A percentile compares a stretch with the other conserved stretches of the same genome.
Conservation (phyloP, 2,113 vertebrate species). For the Herpetotheres cachinnans region DNA sequence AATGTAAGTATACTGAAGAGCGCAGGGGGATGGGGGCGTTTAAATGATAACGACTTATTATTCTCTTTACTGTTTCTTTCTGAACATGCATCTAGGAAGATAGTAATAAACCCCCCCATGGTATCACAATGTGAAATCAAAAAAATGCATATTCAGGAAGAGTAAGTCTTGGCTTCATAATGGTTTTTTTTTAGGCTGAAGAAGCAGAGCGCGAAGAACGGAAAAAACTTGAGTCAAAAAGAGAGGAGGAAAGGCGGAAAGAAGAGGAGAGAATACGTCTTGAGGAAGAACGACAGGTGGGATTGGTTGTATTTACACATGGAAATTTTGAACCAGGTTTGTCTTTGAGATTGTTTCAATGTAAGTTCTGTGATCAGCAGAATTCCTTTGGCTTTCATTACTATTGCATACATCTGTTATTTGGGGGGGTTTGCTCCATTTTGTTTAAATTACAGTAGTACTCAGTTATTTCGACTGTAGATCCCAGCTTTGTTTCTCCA, state of each 20-base stretch:
- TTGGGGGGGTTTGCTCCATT: not conserved
- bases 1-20: not conserved
- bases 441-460: not conserved
- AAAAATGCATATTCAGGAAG: not conserved
- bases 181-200: slow-evolving; percentile 78
- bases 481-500: not conserved
- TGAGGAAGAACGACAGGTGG: slow-evolving; percentile 81
- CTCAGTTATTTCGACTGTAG: not conserved
- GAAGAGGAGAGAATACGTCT: slow-evolving; percentile 84
- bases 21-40: not conserved
- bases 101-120: not conserved
- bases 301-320: not conserved
- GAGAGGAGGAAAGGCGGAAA: slow-evolving; percentile 86
- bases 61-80: not conserved
- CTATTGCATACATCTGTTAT: not conserved
- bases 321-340: not conserved
- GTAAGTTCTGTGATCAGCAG: not conserved
- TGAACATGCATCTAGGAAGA: not conserved
- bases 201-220: slow-evolving; percentile 91
- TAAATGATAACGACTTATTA: not conserved
- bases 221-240: slow-evolving; percentile 83
- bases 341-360: not conserved
- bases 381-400: not conserved
- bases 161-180: not conserved
- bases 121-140: not conserved